Evolutionary conservation across 2,888 invertebrate species (phyloP), one percentile per base, ranked within the genome.

Genomic region (Napeogenes inachia): DNA sequence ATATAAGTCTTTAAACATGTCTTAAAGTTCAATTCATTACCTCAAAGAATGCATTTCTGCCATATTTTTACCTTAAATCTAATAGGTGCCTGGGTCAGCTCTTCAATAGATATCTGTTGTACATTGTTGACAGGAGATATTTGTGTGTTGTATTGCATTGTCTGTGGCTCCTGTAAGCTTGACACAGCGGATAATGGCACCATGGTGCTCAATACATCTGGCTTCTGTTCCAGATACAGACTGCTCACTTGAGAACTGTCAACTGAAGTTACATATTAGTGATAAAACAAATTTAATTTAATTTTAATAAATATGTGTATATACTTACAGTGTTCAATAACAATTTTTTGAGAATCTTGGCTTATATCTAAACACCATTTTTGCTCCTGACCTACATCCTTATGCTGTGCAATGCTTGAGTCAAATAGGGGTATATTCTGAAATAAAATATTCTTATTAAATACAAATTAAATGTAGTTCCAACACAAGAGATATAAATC

Each of bases 341-440:
- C 73, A 57, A 79, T 69, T 68, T 78, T 77, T 67, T 76, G 75
- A 56, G 75, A 67, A 61, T 76, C 74, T 65, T 73, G 74, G 58
- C 72, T 69, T 68, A 81, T 72, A 72, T 81, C 78, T 71, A 82
- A 73, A 68, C 78, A 78, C 80, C 81, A 81, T 68, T 80, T 80
- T 59, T 72, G 67, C 67, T 74, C 68, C 69, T 67, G 63, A 12
- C 63, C 72, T 42, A 57, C 50, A 47, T 65, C 60, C 50, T 71
- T 68, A 3, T 66, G 47, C 32, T 63, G 61, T 33, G 64, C 50
- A 30, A 65, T 33, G 42, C 60, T 68, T 60, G 66, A 61, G 13
- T 72, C 70, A 63, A 68, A 65, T 50, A 70, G 58, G 32, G 67
- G 64, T 4, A 67, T 56, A 64, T 74, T 69, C 78, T 78, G 72